Percentiles rank a stretch among this genome's conserved stretches.
Conservation (phyloP, 35 echinoderm and acorn worm species). For the Strongylocentrotus purpuratus region DNA sequence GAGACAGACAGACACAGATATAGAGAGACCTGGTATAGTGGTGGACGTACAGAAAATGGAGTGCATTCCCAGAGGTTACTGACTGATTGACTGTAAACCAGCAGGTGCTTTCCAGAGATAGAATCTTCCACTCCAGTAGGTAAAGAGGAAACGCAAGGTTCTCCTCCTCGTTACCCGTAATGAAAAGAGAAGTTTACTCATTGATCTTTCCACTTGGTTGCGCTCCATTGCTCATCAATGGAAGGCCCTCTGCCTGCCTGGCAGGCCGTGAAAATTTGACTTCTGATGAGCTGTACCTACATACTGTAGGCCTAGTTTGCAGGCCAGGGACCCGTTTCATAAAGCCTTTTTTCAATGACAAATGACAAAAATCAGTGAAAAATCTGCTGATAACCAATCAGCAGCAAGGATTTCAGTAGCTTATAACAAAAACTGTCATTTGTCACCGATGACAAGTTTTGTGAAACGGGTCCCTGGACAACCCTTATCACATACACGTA, state of each 20-base stretch:
- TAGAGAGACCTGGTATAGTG: too few relatives aligned
- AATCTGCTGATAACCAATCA: too few relatives aligned
- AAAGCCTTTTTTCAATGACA: too few relatives aligned
- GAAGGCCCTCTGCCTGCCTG: background rate
- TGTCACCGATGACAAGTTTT: too few relatives aligned
- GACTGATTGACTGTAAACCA: background rate
- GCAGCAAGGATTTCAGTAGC: too few relatives aligned
- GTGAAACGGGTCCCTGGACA: too few relatives aligned
- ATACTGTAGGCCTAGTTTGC: background rate
- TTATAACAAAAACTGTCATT: too few relatives aligned
- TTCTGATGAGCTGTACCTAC: background rate
- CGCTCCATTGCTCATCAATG: background rate
- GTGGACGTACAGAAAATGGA: too few relatives aligned
- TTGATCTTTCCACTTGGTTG: slow-evolving; percentile 1
- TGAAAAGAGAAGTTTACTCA: background rate
- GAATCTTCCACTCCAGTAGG: background rate
- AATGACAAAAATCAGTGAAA: too few relatives aligned
- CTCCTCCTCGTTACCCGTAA: background rate
- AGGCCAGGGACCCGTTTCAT: too few relatives aligned
- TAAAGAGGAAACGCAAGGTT: background rate
- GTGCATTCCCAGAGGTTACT: background rate
- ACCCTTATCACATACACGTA: background rate
- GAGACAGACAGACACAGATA: background rate
- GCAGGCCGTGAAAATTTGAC: background rate
- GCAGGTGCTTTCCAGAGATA: background rate